phyloP scores from a whole-genome alignment of 2,888 invertebrate genomes.

The Saturnia pavonia region DNA sequence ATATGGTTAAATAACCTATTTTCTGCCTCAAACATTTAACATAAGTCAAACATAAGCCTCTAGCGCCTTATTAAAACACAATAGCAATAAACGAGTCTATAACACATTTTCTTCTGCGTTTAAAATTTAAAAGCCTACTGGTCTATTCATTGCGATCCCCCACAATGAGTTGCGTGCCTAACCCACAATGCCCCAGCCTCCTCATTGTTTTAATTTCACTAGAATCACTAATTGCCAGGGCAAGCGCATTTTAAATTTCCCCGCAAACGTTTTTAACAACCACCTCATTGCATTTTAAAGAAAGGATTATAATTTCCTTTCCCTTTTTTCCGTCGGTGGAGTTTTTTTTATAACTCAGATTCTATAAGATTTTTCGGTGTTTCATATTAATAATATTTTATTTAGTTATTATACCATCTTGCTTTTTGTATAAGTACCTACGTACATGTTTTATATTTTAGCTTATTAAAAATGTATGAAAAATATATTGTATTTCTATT shows the following conservation, averaged over 20 bases:
- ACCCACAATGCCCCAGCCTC: constrained; percentile 47
- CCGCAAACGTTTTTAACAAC: constrained; percentile 78
- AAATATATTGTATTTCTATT: too few relatives aligned
- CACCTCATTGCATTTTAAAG: constrained; percentile 82
- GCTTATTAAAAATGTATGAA: too few relatives aligned
- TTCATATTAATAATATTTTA: background rate
- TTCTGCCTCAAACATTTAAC: background rate
- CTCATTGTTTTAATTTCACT: constrained; percentile 78
- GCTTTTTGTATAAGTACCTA: background rate
- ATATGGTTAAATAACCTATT: background rate
- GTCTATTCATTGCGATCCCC: constrained; percentile 44
- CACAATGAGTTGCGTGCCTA: constrained; percentile 50
- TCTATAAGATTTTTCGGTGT: constrained; percentile 46
- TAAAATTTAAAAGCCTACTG: constrained; percentile 30
- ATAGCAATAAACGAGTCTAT: constrained; percentile 4
- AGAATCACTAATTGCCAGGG: constrained; percentile 77
- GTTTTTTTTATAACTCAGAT: constrained; percentile 74
- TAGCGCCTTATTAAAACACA: background rate
- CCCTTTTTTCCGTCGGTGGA: constrained; percentile 56
- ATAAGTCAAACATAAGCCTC: background rate
- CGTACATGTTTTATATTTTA: too few relatives aligned
- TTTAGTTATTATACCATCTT: background rate
- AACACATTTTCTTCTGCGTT: constrained; percentile 30
- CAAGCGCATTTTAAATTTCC: constrained; percentile 74
- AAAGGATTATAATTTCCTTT: constrained; percentile 80